Evolutionary conservation across 2,888 invertebrate genomes (phyloP).

Genomic region (Drosophila diplacantha): DNA sequence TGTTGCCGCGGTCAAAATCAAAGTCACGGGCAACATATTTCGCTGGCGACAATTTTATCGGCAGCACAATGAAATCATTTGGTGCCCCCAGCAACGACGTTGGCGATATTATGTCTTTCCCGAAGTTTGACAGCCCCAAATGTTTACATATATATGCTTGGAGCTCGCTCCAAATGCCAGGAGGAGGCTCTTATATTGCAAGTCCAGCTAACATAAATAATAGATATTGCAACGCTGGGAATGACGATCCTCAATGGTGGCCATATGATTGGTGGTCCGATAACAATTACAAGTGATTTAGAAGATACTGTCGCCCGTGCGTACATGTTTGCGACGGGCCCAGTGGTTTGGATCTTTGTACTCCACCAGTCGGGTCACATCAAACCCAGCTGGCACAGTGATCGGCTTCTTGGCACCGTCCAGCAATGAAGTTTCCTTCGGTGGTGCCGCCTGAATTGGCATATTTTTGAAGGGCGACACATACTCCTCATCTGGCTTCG

Average conservation of each 20-base stretch:
- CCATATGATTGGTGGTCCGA: background rate
- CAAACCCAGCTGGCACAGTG: conserved; percentile 50
- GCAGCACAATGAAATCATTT: conserved; percentile 72
- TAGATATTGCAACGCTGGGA: background rate
- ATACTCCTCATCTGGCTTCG: conserved; percentile 21
- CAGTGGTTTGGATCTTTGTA: conserved; percentile 53
- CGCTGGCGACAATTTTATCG: conserved; percentile 76
- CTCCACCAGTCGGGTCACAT: conserved; percentile 38
- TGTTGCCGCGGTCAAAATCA: conserved; percentile 74
- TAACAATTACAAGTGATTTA: background rate
- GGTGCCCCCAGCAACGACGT: conserved; percentile 45
- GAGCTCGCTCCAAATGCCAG: conserved; percentile 42
- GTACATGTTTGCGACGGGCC: conserved; percentile 32
- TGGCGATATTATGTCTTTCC: conserved; percentile 66
- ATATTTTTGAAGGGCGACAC: conserved; percentile 46
- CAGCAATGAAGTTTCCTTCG: background rate
- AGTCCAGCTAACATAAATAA: conserved; percentile 6
- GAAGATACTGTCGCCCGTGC: conserved; percentile 10
- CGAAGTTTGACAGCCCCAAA: conserved; percentile 54
- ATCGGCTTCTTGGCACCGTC: conserved; percentile 1
- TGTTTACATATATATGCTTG: conserved; percentile 37
- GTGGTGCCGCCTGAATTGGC: background rate
- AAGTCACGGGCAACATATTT: conserved; percentile 66
- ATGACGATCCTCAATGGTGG: background rate
- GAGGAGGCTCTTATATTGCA: conserved; percentile 27